Evolutionary conservation across 2,888 invertebrate genomes (phyloP).

Genomic region (Protula sp.): DNA sequence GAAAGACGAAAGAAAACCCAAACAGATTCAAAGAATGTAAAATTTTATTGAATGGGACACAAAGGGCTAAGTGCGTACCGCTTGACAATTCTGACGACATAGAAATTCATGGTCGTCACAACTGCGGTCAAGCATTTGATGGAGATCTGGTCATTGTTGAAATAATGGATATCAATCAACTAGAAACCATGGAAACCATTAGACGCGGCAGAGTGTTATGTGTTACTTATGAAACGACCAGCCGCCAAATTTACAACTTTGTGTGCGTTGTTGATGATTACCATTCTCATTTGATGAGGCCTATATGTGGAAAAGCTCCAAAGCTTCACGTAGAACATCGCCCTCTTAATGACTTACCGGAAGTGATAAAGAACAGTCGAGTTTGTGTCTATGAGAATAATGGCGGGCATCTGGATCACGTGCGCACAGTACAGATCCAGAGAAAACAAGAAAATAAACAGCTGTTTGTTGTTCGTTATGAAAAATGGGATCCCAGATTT

Average conservation of each 20-base stretch:
- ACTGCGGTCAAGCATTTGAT: conserved; percentile 17
- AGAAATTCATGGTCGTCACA: conserved; percentile 11
- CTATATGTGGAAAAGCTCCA: conserved; percentile 1
- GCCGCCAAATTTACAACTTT: background rate
- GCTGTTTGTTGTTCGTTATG: conserved; percentile 6
- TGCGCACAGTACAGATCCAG: background rate
- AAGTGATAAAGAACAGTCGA: background rate
- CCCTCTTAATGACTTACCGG: background rate
- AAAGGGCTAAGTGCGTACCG: background rate
- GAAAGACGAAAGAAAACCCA: no score
- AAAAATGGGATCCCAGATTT: background rate
- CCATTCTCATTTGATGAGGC: background rate
- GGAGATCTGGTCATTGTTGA: conserved; percentile 13
- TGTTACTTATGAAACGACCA: background rate
- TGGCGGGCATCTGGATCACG: background rate
- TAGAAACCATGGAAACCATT: background rate
- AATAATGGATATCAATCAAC: conserved; percentile 1
- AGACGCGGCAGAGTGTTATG: conserved; percentile 5
- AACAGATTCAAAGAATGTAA: background rate
- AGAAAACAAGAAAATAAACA: background rate
- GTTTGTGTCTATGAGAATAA: background rate
- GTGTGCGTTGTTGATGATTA: conserved; percentile 5
- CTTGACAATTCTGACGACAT: conserved; percentile 53
- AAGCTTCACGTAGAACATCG: conserved; percentile 1
- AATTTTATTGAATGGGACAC: background rate